Evolutionary conservation across 2,113 vertebrate genomes (phyloP).

Genomic region (Salvelinus namaycush): DNA sequence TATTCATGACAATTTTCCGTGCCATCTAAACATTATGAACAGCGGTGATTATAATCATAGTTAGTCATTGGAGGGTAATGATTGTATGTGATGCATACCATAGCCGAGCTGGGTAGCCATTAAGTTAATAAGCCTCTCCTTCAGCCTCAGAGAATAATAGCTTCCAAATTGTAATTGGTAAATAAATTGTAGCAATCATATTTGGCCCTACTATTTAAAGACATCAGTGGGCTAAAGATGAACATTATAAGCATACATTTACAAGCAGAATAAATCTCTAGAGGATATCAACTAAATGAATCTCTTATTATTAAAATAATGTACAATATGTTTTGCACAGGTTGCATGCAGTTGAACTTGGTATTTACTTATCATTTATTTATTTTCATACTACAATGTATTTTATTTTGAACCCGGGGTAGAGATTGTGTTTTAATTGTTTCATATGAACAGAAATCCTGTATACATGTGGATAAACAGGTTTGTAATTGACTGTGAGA

Average conservation of each 20-base stretch:
- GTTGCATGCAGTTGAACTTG: neutral
- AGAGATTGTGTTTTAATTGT: neutral
- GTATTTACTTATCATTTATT: neutral
- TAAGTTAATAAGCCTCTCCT: neutral
- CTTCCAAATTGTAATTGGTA: slow-evolving; percentile 1
- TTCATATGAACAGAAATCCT: slow-evolving; percentile 8
- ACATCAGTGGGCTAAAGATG: neutral
- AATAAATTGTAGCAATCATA: neutral
- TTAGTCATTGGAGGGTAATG: neutral
- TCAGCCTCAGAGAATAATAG: neutral
- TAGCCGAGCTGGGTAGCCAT: neutral
- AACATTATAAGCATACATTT: neutral
- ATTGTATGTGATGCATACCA: neutral
- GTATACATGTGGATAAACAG: neutral
- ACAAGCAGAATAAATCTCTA: neutral
- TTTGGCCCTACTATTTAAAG: neutral
- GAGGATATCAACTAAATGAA: neutral
- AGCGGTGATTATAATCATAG: neutral
- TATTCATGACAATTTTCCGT: neutral
- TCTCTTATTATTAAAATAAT: neutral
- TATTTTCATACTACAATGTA: neutral
- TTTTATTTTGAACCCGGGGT: neutral
- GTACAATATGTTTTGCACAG: neutral
- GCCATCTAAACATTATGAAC: neutral
- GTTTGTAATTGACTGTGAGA: neutral